Conservation (phyloP, 2,113 vertebrate species). For the Nymphicus hollandicus region DNA sequence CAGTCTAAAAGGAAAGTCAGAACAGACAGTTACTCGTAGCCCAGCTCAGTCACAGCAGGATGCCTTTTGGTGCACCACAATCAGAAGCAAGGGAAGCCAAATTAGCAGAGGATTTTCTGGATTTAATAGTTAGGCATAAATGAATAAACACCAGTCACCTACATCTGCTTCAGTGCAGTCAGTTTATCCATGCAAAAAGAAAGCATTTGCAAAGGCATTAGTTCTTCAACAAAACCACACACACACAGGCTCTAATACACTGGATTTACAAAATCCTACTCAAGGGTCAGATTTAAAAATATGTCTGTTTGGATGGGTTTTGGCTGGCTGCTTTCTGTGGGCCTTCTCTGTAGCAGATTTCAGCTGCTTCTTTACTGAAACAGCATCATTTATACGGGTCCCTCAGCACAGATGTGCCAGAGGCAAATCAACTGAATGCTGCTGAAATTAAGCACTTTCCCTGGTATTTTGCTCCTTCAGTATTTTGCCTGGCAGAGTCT, state of each 20-base stretch:
- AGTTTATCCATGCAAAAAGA: not conserved
- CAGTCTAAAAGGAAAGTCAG: conserved; percentile 78
- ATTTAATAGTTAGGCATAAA: not conserved
- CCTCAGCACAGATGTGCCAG: not conserved
- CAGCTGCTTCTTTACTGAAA: not conserved
- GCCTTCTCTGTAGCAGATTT: not conserved
- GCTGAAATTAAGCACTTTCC: not conserved
- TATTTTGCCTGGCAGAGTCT: not conserved
- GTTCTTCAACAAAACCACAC: not conserved
- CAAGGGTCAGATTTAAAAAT: not conserved
- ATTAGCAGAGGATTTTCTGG: not conserved
- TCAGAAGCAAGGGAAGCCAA: not conserved
- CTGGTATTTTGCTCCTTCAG: not conserved
- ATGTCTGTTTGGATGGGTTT: not conserved
- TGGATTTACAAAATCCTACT: conserved; percentile 22
- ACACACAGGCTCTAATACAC: not conserved
- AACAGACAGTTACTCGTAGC: not conserved
- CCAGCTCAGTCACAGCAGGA: not conserved
- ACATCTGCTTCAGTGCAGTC: not conserved
- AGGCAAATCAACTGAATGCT: not conserved
- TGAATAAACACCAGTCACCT: not conserved
- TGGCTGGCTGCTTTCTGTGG: not conserved
- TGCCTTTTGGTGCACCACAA: not conserved
- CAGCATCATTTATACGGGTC: not conserved
- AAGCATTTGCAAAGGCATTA: not conserved